phyloP scores from a whole-genome alignment of 2,888 invertebrate genomes.

The Gymnoscelis rufifasciata region DNA sequence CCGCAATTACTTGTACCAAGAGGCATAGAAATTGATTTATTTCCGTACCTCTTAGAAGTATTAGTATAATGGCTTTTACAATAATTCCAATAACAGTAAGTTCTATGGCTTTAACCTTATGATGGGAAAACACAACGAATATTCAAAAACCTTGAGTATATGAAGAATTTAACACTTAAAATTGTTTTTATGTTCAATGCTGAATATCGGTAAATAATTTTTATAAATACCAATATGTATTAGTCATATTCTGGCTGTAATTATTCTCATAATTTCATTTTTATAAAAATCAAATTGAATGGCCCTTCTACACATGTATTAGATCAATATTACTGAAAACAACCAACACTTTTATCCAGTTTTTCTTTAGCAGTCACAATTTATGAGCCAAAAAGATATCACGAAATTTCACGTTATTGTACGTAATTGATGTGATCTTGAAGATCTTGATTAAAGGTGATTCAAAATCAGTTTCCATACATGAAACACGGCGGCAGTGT shows the following conservation, averaged over 20 bases:
- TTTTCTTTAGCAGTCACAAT: constrained; percentile 42
- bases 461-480: constrained; percentile 17
- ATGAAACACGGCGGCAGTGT: constrained; percentile 5
- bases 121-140: constrained; percentile 30
- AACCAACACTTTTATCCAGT: constrained; percentile 27
- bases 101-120: constrained; percentile 33
- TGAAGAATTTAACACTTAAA: background rate
- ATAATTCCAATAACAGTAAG: constrained; percentile 29
- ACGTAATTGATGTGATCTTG: constrained; percentile 42
- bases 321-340: too few species aligned
- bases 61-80: constrained; percentile 18
- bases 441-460: constrained; percentile 31
- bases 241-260: too few species aligned
- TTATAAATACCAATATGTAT: too few species aligned
- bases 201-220: too few species aligned
- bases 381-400: constrained; percentile 44
- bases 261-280: too few species aligned
- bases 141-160: background rate
- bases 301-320: too few species aligned
- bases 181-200: too few species aligned
- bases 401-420: constrained; percentile 39
- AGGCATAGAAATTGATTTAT: constrained; percentile 11
- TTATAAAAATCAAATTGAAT: too few species aligned
- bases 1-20: background rate
- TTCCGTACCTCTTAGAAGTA: constrained; percentile 18